Evolutionary conservation across 2,113 vertebrate genomes (phyloP).

Genomic region (Archocentrus centrarchus): DNA sequence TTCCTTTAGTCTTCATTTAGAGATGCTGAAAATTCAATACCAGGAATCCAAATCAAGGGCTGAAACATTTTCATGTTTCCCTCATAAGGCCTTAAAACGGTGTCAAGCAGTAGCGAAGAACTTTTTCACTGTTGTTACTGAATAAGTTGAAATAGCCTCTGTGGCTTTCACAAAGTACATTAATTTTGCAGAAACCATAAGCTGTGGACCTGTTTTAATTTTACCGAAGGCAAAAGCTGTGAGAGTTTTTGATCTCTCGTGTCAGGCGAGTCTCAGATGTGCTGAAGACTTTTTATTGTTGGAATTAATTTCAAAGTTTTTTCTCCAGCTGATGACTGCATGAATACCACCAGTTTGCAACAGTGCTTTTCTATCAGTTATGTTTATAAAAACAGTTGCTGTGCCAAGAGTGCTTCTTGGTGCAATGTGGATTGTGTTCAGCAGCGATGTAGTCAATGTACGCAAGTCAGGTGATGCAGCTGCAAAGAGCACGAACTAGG

Average conservation of each 20-base stretch:
- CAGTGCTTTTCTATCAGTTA: neutral
- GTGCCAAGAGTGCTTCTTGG: neutral
- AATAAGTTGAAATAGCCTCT: neutral
- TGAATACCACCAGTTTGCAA: neutral
- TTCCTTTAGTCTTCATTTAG: slow-evolving; percentile 3
- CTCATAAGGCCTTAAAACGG: neutral
- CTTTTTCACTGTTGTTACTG: neutral
- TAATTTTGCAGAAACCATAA: slow-evolving; percentile 13
- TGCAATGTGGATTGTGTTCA: neutral
- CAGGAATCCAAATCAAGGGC: neutral
- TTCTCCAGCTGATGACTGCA: neutral
- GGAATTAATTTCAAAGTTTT: neutral
- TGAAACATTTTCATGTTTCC: neutral
- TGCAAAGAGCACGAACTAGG: neutral
- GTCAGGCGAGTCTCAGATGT: neutral
- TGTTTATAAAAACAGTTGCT: neutral
- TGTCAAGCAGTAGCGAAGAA: neutral
- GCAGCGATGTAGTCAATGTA: neutral
- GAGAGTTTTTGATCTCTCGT: neutral
- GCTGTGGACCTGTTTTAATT: neutral
- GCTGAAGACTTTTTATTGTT: neutral
- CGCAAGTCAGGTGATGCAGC: neutral
- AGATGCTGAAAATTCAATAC: neutral
- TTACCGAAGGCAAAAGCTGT: neutral
- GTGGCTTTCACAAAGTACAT: neutral